phyloP scores from a whole-genome alignment of 2,113 vertebrate species.

The Phodopus roborovskii region DNA sequence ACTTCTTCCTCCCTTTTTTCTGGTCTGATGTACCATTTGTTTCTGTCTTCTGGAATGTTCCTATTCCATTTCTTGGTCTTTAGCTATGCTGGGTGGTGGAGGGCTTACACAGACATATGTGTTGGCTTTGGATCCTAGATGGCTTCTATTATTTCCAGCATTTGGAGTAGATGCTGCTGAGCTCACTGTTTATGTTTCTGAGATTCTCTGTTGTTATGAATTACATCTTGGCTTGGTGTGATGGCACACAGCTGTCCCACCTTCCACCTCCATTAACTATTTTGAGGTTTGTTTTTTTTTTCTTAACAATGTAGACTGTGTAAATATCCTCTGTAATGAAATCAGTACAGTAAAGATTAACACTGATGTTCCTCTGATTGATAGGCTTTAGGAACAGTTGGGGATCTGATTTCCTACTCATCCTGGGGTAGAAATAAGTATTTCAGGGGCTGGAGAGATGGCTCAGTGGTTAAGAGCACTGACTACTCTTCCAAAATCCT shows the following conservation, averaged over 20 bases:
- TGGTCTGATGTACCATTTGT: not conserved
- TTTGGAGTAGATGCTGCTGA: not conserved
- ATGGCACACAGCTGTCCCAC: not conserved
- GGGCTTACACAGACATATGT: not conserved
- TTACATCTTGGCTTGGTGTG: not conserved
- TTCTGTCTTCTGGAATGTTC: constrained; percentile 6
- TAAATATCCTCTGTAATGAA: not conserved
- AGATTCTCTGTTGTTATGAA: not conserved
- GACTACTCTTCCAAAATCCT: not conserved
- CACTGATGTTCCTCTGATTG: not conserved
- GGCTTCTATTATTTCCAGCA: not conserved
- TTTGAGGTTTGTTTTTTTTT: not conserved
- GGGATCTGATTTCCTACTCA: not conserved
- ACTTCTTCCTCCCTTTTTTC: not conserved
- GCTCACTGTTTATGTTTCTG: not conserved
- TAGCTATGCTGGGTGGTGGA: not conserved
- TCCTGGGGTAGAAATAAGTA: not conserved
- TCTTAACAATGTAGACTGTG: not conserved
- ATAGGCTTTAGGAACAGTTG: not conserved
- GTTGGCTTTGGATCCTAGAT: not conserved
- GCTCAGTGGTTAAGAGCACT: not conserved
- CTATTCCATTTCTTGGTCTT: not conserved
- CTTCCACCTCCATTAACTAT: not conserved
- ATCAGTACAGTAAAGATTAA: not conserved
- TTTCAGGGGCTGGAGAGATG: not conserved